Percentiles rank a stretch among this genome's conserved stretches.
phyloP scores from a whole-genome alignment of 2,888 invertebrate genomes.

The Aspidiotus destructor region DNA sequence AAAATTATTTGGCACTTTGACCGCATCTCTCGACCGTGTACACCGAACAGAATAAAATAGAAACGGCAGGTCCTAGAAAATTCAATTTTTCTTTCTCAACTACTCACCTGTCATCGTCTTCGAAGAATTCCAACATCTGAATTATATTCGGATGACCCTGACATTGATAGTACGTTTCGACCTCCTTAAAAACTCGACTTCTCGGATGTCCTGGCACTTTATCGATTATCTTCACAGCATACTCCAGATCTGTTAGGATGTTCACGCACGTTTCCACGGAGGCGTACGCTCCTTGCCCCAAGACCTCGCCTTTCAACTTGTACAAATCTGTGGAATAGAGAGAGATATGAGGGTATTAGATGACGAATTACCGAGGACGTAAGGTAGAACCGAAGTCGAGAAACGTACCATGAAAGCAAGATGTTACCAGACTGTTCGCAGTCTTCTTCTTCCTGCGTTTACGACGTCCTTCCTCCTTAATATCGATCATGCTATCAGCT shows the following conservation, averaged over 20 bases:
- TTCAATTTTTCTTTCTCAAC: too few species aligned
- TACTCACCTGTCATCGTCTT: slow-evolving; percentile 72
- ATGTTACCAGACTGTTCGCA: slow-evolving; percentile 76
- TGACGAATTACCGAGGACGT: too few species aligned
- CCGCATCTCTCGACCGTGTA: too few species aligned
- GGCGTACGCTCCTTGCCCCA: slow-evolving; percentile 95
- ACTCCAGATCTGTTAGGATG: slow-evolving; percentile 83
- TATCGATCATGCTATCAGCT: slow-evolving; percentile 40
- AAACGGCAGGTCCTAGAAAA: too few species aligned
- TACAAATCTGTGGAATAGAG: slow-evolving; percentile 65
- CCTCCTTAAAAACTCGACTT: slow-evolving; percentile 91
- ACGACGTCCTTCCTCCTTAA: slow-evolving; percentile 80
- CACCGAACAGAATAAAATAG: too few species aligned
- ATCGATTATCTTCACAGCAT: slow-evolving; percentile 94
- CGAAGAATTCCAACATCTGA: slow-evolving; percentile 93
- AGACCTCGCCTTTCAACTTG: slow-evolving; percentile 85
- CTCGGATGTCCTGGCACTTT: slow-evolving; percentile 91
- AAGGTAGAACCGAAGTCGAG: too few species aligned
- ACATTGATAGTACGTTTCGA: slow-evolving; percentile 98
- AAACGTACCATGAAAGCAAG: slow-evolving; percentile 68
- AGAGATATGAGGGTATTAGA: too few species aligned
- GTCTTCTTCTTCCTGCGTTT: slow-evolving; percentile 84
- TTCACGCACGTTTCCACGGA: slow-evolving; percentile 89
- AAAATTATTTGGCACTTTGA: too few species aligned
- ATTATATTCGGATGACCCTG: slow-evolving; percentile 95